These are phyloP conservation scores for Paracanthobrama guichenoti DNA, from an alignment of 2,113 vertebrate genomes.

Conservation along the genomic window DNA sequence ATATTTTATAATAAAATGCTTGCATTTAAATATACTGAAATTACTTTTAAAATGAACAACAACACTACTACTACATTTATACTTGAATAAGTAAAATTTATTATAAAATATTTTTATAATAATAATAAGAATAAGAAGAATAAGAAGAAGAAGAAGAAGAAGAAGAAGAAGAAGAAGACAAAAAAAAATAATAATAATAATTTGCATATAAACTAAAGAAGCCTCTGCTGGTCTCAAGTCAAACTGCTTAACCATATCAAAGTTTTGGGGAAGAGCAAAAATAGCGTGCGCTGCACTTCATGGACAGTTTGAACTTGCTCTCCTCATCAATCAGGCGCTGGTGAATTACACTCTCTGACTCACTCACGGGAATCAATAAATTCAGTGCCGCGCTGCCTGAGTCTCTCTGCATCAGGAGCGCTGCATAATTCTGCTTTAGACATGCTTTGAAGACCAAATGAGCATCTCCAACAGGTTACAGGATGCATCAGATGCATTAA, in stretches of 20 bases:
- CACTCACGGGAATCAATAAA: slow-evolving; percentile 76
- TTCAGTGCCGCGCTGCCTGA: slow-evolving; percentile 65
- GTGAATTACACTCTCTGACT: slow-evolving; percentile 77
- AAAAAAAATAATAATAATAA: neutral
- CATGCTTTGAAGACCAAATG: slow-evolving; percentile 69
- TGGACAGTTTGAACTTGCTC: slow-evolving; percentile 73
- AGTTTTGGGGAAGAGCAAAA: slow-evolving; percentile 72
- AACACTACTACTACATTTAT: neutral
- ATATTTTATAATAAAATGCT: neutral
- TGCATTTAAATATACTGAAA: no score
- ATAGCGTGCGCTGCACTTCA: slow-evolving; percentile 74
- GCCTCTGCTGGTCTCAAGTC: neutral
- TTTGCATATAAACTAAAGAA: slow-evolving; percentile 1
- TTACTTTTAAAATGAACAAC: no score
- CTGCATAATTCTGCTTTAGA: slow-evolving; percentile 65
- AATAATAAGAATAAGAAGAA: no score
- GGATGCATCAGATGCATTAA: slow-evolving; percentile 64
- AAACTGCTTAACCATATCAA: slow-evolving; percentile 56
- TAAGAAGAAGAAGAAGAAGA: no score
- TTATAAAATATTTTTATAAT: neutral
- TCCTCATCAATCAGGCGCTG: slow-evolving; percentile 78
- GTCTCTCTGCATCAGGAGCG: slow-evolving; percentile 62
- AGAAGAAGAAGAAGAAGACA: neutral
- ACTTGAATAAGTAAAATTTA: neutral
- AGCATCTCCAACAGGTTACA: slow-evolving; percentile 60